These are phyloP conservation scores for Cremastinae sp. DNA, from an alignment of 2,888 invertebrate genomes.

Conservation along the genomic window DNA sequence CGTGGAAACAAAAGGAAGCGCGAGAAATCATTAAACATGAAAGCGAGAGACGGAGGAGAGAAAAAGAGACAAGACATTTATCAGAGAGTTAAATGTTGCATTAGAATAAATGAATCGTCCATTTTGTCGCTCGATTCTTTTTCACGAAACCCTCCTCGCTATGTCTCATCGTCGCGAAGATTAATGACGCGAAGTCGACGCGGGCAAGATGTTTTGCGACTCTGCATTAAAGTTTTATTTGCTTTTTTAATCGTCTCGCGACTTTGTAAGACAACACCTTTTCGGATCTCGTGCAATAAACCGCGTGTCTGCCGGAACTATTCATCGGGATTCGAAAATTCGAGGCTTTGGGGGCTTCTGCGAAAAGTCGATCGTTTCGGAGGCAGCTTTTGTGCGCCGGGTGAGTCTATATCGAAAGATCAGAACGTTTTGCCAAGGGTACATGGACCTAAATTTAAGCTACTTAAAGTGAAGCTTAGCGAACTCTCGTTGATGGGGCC, in stretches of 20 bases:
- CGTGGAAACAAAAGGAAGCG: conserved; percentile 12
- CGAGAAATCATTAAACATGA: no score
- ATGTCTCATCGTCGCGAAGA: conserved; percentile 9
- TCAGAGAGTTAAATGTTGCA: conserved; percentile 59
- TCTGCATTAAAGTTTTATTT: not conserved
- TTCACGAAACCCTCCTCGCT: conserved; percentile 7
- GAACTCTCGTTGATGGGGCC: conserved; percentile 46
- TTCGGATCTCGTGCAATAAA: no score
- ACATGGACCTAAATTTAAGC: conserved; percentile 56
- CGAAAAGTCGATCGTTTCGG: not conserved
- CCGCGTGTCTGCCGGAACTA: no score
- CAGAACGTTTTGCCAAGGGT: conserved; percentile 39
- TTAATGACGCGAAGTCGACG: conserved; percentile 46
- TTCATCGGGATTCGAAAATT: no score
- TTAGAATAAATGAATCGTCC: conserved; percentile 59
- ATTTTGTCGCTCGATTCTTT: not conserved
- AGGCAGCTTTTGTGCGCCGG: not conserved
- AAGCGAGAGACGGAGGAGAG: not conserved
- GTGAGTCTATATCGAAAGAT: conserved; percentile 34
- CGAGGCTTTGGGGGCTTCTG: not conserved
- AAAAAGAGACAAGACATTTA: conserved; percentile 44
- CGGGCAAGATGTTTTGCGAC: not conserved
- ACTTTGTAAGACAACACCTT: no score
- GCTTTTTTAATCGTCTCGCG: no score
- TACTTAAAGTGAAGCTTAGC: conserved; percentile 52